Percentiles rank a stretch among this genome's conserved stretches.
These are phyloP conservation scores for Circaetus cinerascens DNA, from an alignment of 2,113 vertebrate genomes.

Conservation along the genomic window DNA sequence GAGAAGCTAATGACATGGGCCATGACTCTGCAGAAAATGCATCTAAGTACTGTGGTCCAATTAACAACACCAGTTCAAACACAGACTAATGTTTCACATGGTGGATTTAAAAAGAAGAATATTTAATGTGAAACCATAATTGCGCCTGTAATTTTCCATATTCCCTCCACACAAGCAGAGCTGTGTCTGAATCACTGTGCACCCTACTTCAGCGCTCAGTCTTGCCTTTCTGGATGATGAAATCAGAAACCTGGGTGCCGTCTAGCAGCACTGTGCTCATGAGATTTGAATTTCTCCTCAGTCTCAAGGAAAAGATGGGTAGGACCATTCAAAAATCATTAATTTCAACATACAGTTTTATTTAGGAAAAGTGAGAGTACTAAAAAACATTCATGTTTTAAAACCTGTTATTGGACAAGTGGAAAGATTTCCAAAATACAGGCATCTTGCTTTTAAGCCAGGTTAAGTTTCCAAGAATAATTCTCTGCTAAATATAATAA, in stretches of 20 bases:
- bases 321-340: background rate
- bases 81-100: constrained; percentile 15
- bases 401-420: background rate
- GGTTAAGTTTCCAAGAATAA: background rate
- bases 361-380: background rate
- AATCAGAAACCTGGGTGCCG: background rate
- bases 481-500: background rate
- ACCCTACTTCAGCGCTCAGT: background rate
- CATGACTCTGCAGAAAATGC: background rate
- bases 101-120: background rate
- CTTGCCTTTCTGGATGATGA: background rate
- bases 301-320: background rate
- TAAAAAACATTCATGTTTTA: background rate
- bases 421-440: background rate
- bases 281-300: background rate
- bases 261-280: background rate
- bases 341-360: background rate
- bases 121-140: constrained; percentile 43
- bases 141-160: constrained; percentile 4
- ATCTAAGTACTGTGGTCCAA: constrained; percentile 21
- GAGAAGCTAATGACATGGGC: constrained; percentile 46
- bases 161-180: background rate
- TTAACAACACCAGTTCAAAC: constrained; percentile 45
- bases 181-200: background rate
- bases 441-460: background rate